Percentiles rank a stretch among this genome's conserved stretches.
These are phyloP conservation scores for Rosalia funebris DNA, from an alignment of 2,888 invertebrate species.

Conservation along the genomic window DNA sequence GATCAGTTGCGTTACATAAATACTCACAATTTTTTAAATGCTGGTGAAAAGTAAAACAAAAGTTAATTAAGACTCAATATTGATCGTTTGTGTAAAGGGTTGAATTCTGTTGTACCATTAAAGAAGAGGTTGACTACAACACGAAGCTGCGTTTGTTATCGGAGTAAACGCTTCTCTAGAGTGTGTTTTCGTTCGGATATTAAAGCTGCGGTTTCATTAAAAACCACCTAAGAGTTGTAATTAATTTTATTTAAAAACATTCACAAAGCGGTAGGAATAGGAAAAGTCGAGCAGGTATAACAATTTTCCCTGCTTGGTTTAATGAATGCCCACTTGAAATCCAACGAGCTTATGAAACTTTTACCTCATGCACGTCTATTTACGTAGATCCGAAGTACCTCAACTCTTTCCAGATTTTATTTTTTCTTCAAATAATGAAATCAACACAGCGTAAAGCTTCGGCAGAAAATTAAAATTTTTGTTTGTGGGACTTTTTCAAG, in stretches of 20 bases:
- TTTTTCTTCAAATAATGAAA: conserved; percentile 48
- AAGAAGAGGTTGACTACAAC: too few species aligned
- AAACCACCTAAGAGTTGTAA: conserved; percentile 2
- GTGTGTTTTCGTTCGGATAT: too few species aligned
- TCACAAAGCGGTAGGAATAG: conserved; percentile 3
- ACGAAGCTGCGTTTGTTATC: too few species aligned
- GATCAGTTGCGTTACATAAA: too few species aligned
- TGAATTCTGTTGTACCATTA: too few species aligned
- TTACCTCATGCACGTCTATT: conserved; percentile 20
- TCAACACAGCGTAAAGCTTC: conserved; percentile 52
- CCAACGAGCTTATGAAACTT: conserved; percentile 25
- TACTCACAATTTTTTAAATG: too few species aligned
- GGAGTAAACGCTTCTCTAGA: too few species aligned
- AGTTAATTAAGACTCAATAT: too few species aligned
- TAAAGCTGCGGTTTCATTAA: conserved; percentile 14
- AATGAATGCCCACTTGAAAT: conserved; percentile 26
- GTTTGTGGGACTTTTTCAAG: conserved; percentile 52
- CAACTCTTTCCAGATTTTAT: conserved; percentile 22
- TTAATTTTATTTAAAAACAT: conserved; percentile 16
- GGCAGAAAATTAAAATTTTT: conserved; percentile 54
- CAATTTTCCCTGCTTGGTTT: conserved; percentile 21
- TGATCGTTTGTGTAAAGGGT: too few species aligned
- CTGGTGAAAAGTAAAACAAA: too few species aligned
- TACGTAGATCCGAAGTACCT: conserved; percentile 13
- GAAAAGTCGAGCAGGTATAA: conserved; percentile 16